Percentiles rank a stretch among this genome's conserved stretches.
Evolutionary conservation across 2,888 invertebrate species (phyloP).

Genomic region (Andrena flavipes): DNA sequence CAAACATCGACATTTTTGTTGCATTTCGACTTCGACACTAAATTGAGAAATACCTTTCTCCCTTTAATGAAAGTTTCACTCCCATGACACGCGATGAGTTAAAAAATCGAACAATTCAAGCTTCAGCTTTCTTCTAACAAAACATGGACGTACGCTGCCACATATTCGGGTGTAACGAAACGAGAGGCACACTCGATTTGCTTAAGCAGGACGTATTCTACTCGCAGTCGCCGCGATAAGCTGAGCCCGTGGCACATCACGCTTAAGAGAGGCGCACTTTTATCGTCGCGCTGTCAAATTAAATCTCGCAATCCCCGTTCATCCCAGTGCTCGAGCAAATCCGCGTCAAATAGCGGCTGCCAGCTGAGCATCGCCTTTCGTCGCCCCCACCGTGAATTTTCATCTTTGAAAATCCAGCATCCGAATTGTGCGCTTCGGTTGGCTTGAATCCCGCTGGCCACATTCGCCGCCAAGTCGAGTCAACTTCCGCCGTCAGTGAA

Average conservation of each 20-base stretch:
- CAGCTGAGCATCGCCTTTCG: background rate
- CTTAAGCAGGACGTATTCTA: conserved; percentile 30
- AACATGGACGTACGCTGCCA: background rate
- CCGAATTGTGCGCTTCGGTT: background rate
- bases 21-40: too few relatives aligned
- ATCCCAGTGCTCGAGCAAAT: conserved; percentile 12
- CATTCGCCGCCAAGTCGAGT: background rate
- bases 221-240: conserved; percentile 23
- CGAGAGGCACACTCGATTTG: conserved; percentile 14
- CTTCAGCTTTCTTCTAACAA: background rate
- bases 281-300: conserved; percentile 34
- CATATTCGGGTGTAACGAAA: background rate
- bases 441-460: background rate
- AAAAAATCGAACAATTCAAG: background rate
- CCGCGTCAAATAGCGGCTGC: conserved; percentile 10
- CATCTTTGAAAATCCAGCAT: background rate
- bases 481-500: background rate
- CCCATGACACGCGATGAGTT: too few relatives aligned
- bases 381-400: background rate
- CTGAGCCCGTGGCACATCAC: background rate
- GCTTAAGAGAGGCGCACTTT: conserved; percentile 19
- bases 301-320: conserved; percentile 23
- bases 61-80: too few relatives aligned
- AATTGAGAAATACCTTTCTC: too few relatives aligned
- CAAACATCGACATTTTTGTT: too few relatives aligned